phyloP scores from a whole-genome alignment of 2,888 invertebrate species.

The Lydus trimaculatus region DNA sequence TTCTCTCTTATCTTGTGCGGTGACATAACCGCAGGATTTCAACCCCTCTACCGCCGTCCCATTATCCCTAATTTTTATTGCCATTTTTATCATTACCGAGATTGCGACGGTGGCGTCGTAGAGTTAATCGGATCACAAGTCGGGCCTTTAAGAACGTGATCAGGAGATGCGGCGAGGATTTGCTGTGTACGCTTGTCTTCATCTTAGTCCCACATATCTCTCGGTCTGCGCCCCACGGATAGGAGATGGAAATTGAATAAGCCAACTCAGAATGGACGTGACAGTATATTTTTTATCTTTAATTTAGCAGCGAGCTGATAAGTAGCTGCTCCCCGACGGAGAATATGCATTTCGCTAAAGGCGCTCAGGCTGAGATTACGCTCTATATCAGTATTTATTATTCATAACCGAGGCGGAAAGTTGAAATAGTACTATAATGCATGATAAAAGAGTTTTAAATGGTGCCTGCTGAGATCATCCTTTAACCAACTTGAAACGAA shows the following conservation, averaged over 20 bases:
- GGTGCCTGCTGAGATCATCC: conserved; percentile 55
- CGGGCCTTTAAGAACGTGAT: conserved; percentile 60
- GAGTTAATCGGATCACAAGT: conserved; percentile 62
- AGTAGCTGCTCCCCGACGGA: conserved; percentile 52
- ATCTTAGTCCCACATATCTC: conserved; percentile 56
- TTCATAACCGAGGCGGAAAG: conserved; percentile 58
- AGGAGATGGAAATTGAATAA: conserved; percentile 60
- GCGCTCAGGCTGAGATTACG: conserved; percentile 55
- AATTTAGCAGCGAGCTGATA: conserved; percentile 61
- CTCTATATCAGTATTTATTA: conserved; percentile 61
- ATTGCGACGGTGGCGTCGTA: conserved; percentile 58
- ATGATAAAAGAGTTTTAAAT: conserved; percentile 58
- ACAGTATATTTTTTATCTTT: conserved; percentile 62
- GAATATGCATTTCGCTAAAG: conserved; percentile 58
- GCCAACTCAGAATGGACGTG: conserved; percentile 59
- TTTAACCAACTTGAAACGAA: conserved; percentile 32
- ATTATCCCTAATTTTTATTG: conserved; percentile 63
- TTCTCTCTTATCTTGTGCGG: conserved; percentile 61
- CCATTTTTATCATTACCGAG: conserved; percentile 62
- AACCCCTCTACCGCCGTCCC: conserved; percentile 46
- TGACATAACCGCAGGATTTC: conserved; percentile 41
- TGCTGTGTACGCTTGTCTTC: conserved; percentile 55
- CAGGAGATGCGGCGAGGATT: conserved; percentile 58
- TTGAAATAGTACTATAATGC: conserved; percentile 58
- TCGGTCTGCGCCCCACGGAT: conserved; percentile 35